Evolutionary conservation across 2,888 invertebrate species (phyloP).

Genomic region (Ormyrus nitidulus): DNA sequence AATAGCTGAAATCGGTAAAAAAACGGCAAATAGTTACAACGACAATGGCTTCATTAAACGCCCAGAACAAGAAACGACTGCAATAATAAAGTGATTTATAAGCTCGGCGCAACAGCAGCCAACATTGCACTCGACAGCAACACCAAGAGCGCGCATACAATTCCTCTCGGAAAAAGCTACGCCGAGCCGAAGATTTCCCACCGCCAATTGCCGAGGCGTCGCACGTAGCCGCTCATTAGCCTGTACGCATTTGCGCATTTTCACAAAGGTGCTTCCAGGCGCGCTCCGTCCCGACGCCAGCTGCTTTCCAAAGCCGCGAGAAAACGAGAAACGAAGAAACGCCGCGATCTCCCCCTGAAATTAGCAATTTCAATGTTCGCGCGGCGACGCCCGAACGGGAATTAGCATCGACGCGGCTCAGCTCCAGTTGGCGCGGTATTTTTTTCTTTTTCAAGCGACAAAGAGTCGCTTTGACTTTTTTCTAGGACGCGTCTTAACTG

Average conservation of each 20-base stretch:
- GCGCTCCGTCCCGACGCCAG: neutral
- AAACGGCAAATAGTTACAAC: too few relatives aligned
- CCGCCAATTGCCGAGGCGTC: neutral
- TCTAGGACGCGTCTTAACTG: constrained; percentile 34
- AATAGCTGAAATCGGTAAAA: too few relatives aligned
- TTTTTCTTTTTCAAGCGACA: constrained; percentile 23
- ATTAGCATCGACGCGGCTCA: constrained; percentile 43
- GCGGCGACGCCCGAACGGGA: constrained; percentile 19
- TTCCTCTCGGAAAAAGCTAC: too few relatives aligned
- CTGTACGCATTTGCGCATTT: neutral
- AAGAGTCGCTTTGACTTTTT: constrained; percentile 11
- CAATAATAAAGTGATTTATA: too few relatives aligned
- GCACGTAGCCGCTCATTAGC: constrained; percentile 21
- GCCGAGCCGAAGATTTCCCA: neutral
- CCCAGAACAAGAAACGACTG: too few relatives aligned
- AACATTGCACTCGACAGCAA: too few relatives aligned
- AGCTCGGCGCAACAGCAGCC: too few relatives aligned
- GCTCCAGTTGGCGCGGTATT: constrained; percentile 48
- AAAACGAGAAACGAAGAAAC: neutral
- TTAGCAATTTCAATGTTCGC: constrained; percentile 51
- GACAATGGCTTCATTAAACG: too few relatives aligned
- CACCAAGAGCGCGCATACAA: too few relatives aligned
- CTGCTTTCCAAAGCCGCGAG: neutral
- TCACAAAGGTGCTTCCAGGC: neutral
- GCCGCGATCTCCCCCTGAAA: neutral